phyloP scores from a whole-genome alignment of 2,113 vertebrate species.

The Bos javanicus region DNA sequence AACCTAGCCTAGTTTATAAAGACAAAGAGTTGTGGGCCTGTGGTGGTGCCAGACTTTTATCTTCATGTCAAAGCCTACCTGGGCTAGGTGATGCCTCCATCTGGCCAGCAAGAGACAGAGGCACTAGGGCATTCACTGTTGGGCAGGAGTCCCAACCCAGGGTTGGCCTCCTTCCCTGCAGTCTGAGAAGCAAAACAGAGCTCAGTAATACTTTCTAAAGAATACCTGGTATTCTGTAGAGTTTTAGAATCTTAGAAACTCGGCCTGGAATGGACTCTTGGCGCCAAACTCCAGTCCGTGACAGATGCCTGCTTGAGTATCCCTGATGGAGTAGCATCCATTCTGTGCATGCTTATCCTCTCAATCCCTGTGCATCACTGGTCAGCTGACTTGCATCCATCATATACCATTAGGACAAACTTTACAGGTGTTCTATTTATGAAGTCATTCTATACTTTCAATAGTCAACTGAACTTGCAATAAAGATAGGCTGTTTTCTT shows the following conservation, averaged over 20 bases:
- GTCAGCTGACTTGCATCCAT: not conserved
- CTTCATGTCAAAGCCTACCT: not conserved
- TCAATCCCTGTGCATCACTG: not conserved
- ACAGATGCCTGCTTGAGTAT: not conserved
- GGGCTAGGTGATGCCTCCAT: not conserved
- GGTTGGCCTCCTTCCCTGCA: not conserved
- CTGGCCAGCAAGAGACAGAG: not conserved
- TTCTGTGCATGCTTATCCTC: not conserved
- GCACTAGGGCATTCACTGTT: not conserved
- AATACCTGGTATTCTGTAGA: not conserved
- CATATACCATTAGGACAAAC: not conserved
- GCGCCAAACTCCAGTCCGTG: not conserved
- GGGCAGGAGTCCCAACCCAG: not conserved
- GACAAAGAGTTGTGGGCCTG: not conserved
- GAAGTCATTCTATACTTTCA: not conserved
- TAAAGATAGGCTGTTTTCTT: not conserved
- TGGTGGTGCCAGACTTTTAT: not conserved
- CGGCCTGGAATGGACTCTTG: not conserved
- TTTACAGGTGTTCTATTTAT: not conserved
- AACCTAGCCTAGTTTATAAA: not conserved
- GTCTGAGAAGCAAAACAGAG: not conserved
- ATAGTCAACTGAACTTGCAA: not conserved
- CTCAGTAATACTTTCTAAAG: not conserved
- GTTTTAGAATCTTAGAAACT: constrained; percentile 3
- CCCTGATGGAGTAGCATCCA: not conserved